Evolutionary conservation across 2,888 invertebrate species (phyloP), one percentile per base, ranked within the genome.

Genomic region (Xylota segnis): DNA sequence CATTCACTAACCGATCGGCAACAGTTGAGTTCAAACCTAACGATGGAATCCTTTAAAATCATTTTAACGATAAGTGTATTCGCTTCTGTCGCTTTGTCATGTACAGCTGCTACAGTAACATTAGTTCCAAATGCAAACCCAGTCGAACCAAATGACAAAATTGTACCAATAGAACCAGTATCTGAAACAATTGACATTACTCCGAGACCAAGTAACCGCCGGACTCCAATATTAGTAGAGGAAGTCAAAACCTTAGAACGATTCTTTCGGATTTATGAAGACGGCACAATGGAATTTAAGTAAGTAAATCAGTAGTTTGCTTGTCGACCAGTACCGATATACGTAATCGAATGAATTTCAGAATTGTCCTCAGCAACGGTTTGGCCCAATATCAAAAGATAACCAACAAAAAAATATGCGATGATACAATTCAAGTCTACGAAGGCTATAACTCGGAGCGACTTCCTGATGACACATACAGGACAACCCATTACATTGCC

Each of bases 201-300:
- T 6, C 23, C 47, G 7, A 9, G 12, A 5, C 45, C 71, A 16
- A 52, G 12, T n/a, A 12, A 23, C 9, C 37, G n/a, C 2, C 12
- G 12, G 12, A 9, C 27, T 6, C 43, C 10, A 14, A 12, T 10
- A 23, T 10, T 14, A 9, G 50, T 40, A 9, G 50, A 34, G 5
- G 18, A 14, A 10, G 68, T 74, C 2, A 32, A 7, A 12, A 43
- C 40, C 10, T 58, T 83, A 7, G 71, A 71, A 0, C 50, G 59
- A 2, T 77, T 83, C 16, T 66, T 52, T 54, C 50, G 59, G 3
- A n/a, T 40, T 34, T 77, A 83, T 37, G 71, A 83, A 14, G 72
- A 76, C 23, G 77, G 83, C 45, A 77, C 83, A 1, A 18, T 32
- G 6, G 71, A 77, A 66, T 72, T 43, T 5, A 77, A 77, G 77